Evolutionary conservation across 2,797 vertebrate genomes (phyloP).

Genomic region (Thamnophis elegans): DNA sequence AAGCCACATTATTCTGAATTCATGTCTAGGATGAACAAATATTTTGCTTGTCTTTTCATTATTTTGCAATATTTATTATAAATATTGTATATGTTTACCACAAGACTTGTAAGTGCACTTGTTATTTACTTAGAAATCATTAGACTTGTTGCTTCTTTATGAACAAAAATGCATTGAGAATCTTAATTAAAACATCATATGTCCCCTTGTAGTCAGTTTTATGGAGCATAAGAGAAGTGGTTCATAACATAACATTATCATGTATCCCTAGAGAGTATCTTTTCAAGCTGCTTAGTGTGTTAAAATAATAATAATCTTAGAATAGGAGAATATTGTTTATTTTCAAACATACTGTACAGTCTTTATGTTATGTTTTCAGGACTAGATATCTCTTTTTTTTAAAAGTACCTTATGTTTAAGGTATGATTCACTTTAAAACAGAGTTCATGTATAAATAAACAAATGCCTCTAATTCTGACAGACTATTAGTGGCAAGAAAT

Average conservation of each 20-base stretch:
- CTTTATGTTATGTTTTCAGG: not conserved
- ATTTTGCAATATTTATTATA: not conserved
- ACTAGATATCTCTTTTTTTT: not conserved
- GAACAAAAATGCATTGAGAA: not conserved
- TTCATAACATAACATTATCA: not conserved
- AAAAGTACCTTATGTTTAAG: not conserved
- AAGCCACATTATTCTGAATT: not conserved
- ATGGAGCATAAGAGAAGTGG: not conserved
- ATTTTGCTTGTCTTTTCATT: not conserved
- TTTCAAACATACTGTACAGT: not conserved
- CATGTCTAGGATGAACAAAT: not conserved
- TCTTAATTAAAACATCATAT: slow-evolving; percentile 17
- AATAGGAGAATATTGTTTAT: not conserved
- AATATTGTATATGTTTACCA: not conserved
- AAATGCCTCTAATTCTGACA: not conserved
- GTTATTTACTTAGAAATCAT: slow-evolving; percentile 1
- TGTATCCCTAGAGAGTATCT: not conserved
- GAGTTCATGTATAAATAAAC: not conserved
- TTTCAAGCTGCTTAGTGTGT: slow-evolving; percentile 5
- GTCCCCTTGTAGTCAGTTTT: slow-evolving; percentile 7
- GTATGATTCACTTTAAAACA: not conserved
- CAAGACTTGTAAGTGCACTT: not conserved
- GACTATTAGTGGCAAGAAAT: not conserved
- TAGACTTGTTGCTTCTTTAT: slow-evolving; percentile 2
- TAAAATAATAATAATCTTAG: not conserved